Conservation (phyloP, 2,888 invertebrate genomes). For the Pediacus dermestoides region DNA sequence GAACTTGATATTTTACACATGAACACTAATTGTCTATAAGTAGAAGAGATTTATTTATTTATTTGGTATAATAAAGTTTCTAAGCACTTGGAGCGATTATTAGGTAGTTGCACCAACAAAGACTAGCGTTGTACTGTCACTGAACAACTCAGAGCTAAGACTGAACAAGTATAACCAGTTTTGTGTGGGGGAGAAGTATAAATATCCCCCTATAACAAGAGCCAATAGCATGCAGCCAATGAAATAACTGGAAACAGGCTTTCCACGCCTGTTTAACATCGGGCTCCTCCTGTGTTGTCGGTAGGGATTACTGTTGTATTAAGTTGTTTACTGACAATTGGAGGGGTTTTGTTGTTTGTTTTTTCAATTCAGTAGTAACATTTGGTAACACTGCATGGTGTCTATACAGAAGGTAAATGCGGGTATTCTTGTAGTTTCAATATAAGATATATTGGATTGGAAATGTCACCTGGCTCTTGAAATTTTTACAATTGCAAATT, state of each 20-base stretch:
- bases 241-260: background rate
- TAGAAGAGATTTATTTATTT: too few species aligned
- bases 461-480: constrained; percentile 27
- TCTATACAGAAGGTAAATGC: constrained; percentile 24
- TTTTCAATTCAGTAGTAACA: constrained; percentile 40
- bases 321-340: constrained; percentile 38
- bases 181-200: constrained; percentile 16
- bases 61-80: too few species aligned
- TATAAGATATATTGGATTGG: constrained; percentile 21
- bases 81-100: constrained; percentile 9
- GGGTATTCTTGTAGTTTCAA: constrained; percentile 22
- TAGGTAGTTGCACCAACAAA: constrained; percentile 10
- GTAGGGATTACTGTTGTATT: constrained; percentile 31
- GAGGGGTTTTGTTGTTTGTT: constrained; percentile 40
- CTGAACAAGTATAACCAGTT: constrained; percentile 18
- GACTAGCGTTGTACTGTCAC: too few species aligned
- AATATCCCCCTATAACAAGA: constrained; percentile 20
- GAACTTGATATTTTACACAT: constrained; percentile 13
- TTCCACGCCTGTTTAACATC: constrained; percentile 5
- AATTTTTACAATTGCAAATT: constrained; percentile 23
- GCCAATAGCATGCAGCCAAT: constrained; percentile 28
- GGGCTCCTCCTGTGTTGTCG: constrained; percentile 22
- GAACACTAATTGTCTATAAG: constrained; percentile 7
- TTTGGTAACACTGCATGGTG: constrained; percentile 39
- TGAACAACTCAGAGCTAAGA: constrained; percentile 9